phyloP scores from a whole-genome alignment of 1,140 invertebrate species.

The Dufourea novaeangliae region DNA sequence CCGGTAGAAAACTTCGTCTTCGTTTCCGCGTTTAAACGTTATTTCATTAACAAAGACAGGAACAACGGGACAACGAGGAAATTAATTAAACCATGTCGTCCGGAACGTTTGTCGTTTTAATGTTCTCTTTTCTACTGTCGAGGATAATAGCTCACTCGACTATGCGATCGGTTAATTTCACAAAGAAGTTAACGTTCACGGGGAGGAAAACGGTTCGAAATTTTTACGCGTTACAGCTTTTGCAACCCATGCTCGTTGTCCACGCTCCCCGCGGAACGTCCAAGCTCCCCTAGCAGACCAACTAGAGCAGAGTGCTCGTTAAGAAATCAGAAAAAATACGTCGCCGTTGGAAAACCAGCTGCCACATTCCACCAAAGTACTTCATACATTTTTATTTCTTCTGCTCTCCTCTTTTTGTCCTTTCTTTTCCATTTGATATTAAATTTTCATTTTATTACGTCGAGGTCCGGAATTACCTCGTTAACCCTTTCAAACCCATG shows the following conservation, averaged over 20 bases:
- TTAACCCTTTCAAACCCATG: neutral
- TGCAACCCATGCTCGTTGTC: neutral
- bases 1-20: too few relatives aligned
- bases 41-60: neutral
- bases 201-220: conserved; percentile 8
- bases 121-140: too few relatives aligned
- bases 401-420: neutral
- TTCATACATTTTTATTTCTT: neutral
- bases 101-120: neutral
- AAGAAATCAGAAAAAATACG: conserved; percentile 12
- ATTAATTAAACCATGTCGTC: neutral
- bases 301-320: conserved; percentile 2
- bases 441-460: conserved; percentile 13
- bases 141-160: neutral
- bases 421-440: conserved; percentile 5
- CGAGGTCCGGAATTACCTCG: neutral
- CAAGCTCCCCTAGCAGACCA: neutral
- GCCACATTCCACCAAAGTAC: conserved; percentile 11
- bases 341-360: conserved; percentile 4
- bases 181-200: conserved; percentile 9
- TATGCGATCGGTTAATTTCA: neutral
- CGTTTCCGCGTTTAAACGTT: neutral
- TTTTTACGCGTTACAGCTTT: conserved; percentile 8
- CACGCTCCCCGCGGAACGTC: neutral
- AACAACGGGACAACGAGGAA: neutral